Evolutionary conservation across 2,888 invertebrate genomes (phyloP).

Genomic region (Amphipyra tragopoginis): DNA sequence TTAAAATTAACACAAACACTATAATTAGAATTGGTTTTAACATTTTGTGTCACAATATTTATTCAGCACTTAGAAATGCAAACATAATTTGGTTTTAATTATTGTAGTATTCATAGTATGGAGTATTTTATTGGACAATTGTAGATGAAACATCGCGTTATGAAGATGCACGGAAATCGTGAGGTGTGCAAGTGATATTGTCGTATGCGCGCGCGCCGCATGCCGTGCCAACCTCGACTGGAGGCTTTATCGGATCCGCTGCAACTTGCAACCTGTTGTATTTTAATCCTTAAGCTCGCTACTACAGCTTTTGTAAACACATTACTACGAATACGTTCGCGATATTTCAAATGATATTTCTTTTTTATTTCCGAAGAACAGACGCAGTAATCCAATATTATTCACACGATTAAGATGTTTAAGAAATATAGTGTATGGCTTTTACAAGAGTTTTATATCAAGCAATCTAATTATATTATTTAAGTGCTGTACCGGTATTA

Average conservation of each 20-base stretch:
- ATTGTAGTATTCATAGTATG: constrained; percentile 6
- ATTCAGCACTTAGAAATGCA: constrained; percentile 42
- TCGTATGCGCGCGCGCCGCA: constrained; percentile 82
- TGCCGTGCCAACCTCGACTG: constrained; percentile 84
- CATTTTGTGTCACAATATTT: constrained; percentile 71
- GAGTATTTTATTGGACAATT: constrained; percentile 33
- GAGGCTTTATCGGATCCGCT: constrained; percentile 81
- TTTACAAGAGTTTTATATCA: constrained; percentile 19
- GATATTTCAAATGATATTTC: constrained; percentile 45
- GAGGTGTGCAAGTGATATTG: constrained; percentile 52
- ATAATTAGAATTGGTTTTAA: constrained; percentile 65
- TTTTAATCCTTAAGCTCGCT: constrained; percentile 81
- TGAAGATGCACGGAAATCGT: constrained; percentile 49
- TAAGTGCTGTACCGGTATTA: background rate
- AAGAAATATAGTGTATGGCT: constrained; percentile 11
- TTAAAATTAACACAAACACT: constrained; percentile 69
- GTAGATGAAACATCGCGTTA: constrained; percentile 55
- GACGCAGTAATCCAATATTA: constrained; percentile 29
- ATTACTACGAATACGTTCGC: constrained; percentile 68
- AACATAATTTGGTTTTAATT: constrained; percentile 45
- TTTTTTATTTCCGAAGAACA: constrained; percentile 42
- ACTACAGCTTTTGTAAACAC: constrained; percentile 79
- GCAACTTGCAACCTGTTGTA: constrained; percentile 84
- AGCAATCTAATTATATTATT: constrained; percentile 8
- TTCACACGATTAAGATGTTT: constrained; percentile 29